Evolutionary conservation across 2,797 vertebrate species (phyloP).

Genomic region (Fistularia tabacaria): DNA sequence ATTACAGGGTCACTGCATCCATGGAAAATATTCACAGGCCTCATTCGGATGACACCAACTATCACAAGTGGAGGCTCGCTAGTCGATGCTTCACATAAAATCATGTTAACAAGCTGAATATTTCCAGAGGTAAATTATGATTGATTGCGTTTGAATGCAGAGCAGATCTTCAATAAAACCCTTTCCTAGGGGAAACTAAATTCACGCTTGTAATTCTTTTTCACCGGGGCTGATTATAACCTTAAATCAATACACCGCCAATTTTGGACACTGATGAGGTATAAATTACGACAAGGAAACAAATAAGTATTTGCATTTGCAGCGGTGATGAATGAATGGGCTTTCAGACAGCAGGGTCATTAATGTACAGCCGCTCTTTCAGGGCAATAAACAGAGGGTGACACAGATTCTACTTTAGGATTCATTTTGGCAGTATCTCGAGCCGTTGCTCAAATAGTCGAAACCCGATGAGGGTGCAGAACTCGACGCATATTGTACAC

Average conservation of each 20-base stretch:
- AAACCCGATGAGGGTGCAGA: conserved; percentile 64
- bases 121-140: conserved; percentile 39
- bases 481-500: conserved; percentile 63
- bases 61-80: not conserved
- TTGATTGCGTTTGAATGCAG: conserved; percentile 19
- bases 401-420: conserved; percentile 51
- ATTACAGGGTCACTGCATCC: not conserved
- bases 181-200: conserved; percentile 39
- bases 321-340: conserved; percentile 65
- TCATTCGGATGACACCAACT: not conserved
- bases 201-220: conserved; percentile 27
- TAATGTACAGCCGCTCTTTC: conserved; percentile 73
- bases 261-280: conserved; percentile 48
- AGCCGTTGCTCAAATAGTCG: conserved; percentile 48
- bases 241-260: conserved; percentile 48
- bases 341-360: conserved; percentile 54
- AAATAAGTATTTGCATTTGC: conserved; percentile 64
- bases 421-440: conserved; percentile 68
- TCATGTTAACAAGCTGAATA: conserved; percentile 25
- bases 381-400: conserved; percentile 57
- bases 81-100: conserved; percentile 12
- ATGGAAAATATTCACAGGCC: not conserved
- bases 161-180: conserved; percentile 38
- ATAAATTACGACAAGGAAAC: conserved; percentile 60
- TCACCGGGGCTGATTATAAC: conserved; percentile 41